Evolutionary conservation across 2,888 invertebrate genomes (phyloP).

Genomic region (Acanthoscelides obtectus): DNA sequence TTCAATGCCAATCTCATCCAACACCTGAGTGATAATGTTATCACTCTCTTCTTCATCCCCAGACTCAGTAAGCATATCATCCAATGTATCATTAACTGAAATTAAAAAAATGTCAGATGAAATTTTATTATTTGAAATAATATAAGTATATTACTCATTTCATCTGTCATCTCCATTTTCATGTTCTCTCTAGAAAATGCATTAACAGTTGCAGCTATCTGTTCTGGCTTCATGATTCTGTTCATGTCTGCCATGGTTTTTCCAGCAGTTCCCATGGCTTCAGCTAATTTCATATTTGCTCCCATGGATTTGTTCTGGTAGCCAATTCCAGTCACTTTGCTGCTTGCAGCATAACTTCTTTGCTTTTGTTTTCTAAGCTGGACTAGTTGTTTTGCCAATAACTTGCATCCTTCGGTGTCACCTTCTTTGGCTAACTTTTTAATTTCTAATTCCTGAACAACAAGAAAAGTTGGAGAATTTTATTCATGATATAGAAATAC

Average conservation of each 20-base stretch:
- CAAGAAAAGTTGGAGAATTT: not conserved
- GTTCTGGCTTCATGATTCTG: conserved; percentile 78
- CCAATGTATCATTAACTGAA: conserved; percentile 81
- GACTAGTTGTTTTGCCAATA: conserved; percentile 86
- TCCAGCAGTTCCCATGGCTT: conserved; percentile 83
- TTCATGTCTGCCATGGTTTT: conserved; percentile 89
- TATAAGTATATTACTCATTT: conserved; percentile 92
- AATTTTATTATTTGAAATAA: too few species aligned
- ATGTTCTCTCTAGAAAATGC: conserved; percentile 79
- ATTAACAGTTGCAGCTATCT: conserved; percentile 75
- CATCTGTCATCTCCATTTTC: conserved; percentile 94
- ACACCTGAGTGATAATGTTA: conserved; percentile 80
- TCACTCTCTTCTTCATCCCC: conserved; percentile 89
- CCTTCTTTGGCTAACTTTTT: conserved; percentile 85
- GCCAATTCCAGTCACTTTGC: conserved; percentile 73
- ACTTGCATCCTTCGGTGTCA: conserved; percentile 75
- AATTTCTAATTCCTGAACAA: conserved; percentile 73
- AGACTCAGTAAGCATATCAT: conserved; percentile 83
- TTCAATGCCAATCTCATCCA: conserved; percentile 97
- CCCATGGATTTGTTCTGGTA: conserved; percentile 87
- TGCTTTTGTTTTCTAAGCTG: conserved; percentile 84
- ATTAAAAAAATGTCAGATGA: not conserved
- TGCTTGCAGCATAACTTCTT: conserved; percentile 74
- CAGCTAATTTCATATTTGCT: conserved; percentile 80
- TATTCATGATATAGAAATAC: not conserved